These are phyloP conservation scores for Hemiprocne comata DNA, from an alignment of 2,113 vertebrate species.

Conservation along the genomic window DNA sequence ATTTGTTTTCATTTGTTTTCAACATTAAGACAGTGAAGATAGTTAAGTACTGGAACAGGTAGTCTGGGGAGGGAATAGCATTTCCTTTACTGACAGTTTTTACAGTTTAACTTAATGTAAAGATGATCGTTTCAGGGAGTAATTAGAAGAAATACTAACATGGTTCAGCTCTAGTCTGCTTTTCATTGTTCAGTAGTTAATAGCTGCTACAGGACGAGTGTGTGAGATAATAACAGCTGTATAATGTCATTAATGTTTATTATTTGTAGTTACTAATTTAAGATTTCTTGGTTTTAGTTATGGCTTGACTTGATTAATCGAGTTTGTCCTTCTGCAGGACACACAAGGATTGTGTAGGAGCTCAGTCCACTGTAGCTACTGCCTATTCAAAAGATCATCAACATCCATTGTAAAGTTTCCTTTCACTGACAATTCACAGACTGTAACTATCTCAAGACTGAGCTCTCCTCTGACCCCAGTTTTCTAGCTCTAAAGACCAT, in stretches of 20 bases:
- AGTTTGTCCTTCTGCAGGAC: not conserved
- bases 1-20: too few species aligned
- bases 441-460: not conserved
- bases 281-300: not conserved
- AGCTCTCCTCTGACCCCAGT: not conserved
- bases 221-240: not conserved
- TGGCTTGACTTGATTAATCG: too few species aligned
- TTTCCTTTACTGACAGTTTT: not conserved
- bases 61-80: not conserved
- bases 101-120: not conserved
- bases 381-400: not conserved
- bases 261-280: not conserved
- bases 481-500: not conserved
- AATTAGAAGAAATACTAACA: not conserved
- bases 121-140: not conserved
- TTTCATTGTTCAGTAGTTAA: not conserved
- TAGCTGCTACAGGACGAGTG: not conserved
- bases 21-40: not conserved
- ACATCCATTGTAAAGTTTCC: not conserved
- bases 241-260: fast-evolving
- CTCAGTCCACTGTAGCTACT: not conserved
- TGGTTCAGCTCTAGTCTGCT: not conserved
- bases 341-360: not conserved
- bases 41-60: not conserved
- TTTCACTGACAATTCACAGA: not conserved